Conservation (phyloP, 2,888 invertebrate species). For the Gryllus longicercus region DNA sequence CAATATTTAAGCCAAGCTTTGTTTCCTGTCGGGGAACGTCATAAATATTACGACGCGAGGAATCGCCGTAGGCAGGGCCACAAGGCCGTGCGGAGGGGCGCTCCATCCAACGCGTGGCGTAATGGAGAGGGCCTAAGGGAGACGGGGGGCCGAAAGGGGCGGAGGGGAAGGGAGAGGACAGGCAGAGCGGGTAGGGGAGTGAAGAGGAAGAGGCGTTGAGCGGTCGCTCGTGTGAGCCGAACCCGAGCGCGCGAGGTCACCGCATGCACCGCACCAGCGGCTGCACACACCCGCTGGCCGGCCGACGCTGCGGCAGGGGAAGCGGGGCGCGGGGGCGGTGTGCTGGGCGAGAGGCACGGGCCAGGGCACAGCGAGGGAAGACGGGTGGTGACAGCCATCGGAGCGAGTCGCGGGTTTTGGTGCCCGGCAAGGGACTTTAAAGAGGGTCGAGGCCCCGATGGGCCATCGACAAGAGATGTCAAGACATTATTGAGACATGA, state of each 20-base stretch:
- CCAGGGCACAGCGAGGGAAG: neutral
- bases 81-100: neutral
- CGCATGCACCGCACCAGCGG: too few relatives aligned
- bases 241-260: neutral
- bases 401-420: neutral
- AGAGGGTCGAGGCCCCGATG: too few relatives aligned
- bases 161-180: neutral
- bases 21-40: neutral
- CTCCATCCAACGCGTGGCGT: neutral
- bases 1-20: neutral
- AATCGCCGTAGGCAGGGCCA: neutral
- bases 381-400: neutral
- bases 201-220: neutral
- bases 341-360: neutral
- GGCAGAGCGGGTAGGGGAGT: neutral
- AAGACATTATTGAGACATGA: too few relatives aligned
- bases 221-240: neutral
- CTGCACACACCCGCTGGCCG: too few relatives aligned
- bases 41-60: slow-evolving; percentile 8
- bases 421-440: neutral
- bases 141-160: neutral
- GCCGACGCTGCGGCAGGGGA: neutral
- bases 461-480: too few relatives aligned
- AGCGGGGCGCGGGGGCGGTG: neutral
- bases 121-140: neutral